phyloP scores from a whole-genome alignment of 2,797 vertebrate genomes.

The Uromys caudimaculatus region DNA sequence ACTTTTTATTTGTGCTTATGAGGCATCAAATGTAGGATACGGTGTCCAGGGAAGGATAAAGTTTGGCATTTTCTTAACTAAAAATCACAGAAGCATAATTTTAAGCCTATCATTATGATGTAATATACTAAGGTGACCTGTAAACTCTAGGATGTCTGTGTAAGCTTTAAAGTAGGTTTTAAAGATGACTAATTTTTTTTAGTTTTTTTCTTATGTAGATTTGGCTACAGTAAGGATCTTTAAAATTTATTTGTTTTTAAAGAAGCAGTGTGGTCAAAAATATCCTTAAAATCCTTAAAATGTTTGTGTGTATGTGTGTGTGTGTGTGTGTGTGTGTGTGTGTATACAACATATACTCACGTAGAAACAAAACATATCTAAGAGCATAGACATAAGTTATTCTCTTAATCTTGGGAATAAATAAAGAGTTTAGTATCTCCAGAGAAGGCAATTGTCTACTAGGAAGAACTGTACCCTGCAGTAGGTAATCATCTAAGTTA shows the following conservation, averaged over 20 bases:
- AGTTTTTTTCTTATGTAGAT: not conserved
- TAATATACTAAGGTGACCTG: not conserved
- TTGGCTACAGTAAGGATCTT: not conserved
- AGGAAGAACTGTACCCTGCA: not conserved
- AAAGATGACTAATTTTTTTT: not conserved
- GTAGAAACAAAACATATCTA: not conserved
- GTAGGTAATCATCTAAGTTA: not conserved
- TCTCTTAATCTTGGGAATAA: not conserved
- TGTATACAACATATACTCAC: not conserved
- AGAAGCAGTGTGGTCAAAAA: not conserved
- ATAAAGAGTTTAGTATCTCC: not conserved
- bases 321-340: too few relatives aligned
- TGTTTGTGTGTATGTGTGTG: not conserved
- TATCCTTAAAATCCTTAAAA: not conserved
- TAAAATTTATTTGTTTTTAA: not conserved
- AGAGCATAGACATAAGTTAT: not conserved
- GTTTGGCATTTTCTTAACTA: not conserved
- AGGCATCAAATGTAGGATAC: not conserved
- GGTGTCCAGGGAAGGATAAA: not conserved
- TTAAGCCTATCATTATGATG: too few relatives aligned
- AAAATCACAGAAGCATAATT: not conserved
- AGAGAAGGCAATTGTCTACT: not conserved
- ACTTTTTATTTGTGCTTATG: not conserved
- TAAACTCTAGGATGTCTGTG: not conserved
- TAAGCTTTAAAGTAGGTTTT: not conserved